These are phyloP conservation scores for Hydractinia echinata DNA, from an alignment of 30 jellyfish, hydroid and myxozoan genomes.

Conservation along the genomic window DNA sequence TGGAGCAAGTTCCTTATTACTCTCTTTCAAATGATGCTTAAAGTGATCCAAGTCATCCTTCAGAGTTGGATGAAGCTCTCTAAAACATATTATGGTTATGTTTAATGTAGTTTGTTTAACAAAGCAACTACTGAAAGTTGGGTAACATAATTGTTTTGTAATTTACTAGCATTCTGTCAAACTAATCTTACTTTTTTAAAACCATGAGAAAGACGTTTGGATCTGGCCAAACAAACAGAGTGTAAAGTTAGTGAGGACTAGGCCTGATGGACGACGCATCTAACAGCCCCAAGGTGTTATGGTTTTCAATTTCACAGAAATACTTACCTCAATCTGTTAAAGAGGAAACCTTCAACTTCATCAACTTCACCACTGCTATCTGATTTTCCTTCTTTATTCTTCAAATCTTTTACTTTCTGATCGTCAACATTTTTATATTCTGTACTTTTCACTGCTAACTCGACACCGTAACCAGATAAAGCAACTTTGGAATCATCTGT, in stretches of 20 bases:
- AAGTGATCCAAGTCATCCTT: slow-evolving; percentile 46
- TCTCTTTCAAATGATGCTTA: slow-evolving; percentile 64
- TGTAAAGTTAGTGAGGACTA: too few relatives aligned
- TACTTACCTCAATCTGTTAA: slow-evolving; percentile 64
- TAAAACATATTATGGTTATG: slow-evolving; percentile 14
- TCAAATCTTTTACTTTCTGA: slow-evolving; percentile 76
- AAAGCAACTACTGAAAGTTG: background rate
- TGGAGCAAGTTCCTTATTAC: slow-evolving; percentile 84
- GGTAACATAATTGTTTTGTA: background rate
- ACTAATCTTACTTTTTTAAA: background rate
- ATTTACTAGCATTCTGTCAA: background rate
- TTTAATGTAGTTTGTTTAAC: background rate
- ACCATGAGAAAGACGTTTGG: too few relatives aligned
- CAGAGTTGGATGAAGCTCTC: slow-evolving; percentile 71
- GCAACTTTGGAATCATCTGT: slow-evolving; percentile 35
- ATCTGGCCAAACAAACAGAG: too few relatives aligned
- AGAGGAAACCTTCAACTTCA: slow-evolving; percentile 92
- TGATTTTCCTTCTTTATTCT: slow-evolving; percentile 40
- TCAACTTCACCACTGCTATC: slow-evolving; percentile 59
- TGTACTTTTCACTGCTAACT: slow-evolving; percentile 94
- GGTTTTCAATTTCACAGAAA: background rate
- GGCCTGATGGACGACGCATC: too few relatives aligned
- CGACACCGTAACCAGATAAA: slow-evolving; percentile 95
- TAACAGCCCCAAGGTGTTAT: too few relatives aligned
- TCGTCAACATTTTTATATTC: slow-evolving; percentile 93